These are phyloP conservation scores for Kudoa iwatai DNA, from an alignment of 30 jellyfish, hydroid and myxozoan species.

Conservation along the genomic window DNA sequence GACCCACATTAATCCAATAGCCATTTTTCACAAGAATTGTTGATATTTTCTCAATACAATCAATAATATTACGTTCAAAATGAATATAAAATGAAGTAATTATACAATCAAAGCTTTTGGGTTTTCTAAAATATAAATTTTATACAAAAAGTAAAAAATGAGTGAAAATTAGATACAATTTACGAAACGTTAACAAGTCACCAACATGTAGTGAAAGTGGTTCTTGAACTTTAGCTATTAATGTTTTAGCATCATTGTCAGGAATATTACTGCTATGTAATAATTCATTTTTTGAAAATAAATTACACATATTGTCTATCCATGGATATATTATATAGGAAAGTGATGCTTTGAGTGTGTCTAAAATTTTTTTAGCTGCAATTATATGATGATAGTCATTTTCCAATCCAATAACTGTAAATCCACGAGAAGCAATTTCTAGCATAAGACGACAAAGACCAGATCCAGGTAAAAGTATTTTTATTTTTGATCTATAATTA, in stretches of 20 bases:
- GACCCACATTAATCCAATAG: conserved; percentile 68
- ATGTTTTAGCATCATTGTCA: conserved; percentile 41
- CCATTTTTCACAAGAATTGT: conserved; percentile 63
- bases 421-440: conserved; percentile 52
- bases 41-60: conserved; percentile 22
- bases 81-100: conserved; percentile 59
- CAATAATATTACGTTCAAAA: conserved; percentile 61
- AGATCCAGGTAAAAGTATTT: conserved; percentile 73
- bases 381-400: conserved; percentile 39
- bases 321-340: conserved; percentile 35
- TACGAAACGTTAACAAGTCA: conserved; percentile 47
- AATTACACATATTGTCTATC: conserved; percentile 51
- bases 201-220: conserved; percentile 91
- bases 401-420: conserved; percentile 56
- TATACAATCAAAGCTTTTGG: conserved; percentile 12
- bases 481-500: no score
- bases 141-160: no score
- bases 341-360: conserved; percentile 2
- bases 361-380: conserved; percentile 39
- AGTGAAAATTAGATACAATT: no score
- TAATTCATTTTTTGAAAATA: conserved; percentile 10
- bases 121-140: no score
- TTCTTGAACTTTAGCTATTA: no score
- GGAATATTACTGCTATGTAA: conserved; percentile 28
- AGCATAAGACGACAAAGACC: conserved; percentile 68